Evolutionary conservation across 2,113 vertebrate species (phyloP), one percentile per base, ranked within the genome.

Genomic region (Terrapene triunguis): DNA sequence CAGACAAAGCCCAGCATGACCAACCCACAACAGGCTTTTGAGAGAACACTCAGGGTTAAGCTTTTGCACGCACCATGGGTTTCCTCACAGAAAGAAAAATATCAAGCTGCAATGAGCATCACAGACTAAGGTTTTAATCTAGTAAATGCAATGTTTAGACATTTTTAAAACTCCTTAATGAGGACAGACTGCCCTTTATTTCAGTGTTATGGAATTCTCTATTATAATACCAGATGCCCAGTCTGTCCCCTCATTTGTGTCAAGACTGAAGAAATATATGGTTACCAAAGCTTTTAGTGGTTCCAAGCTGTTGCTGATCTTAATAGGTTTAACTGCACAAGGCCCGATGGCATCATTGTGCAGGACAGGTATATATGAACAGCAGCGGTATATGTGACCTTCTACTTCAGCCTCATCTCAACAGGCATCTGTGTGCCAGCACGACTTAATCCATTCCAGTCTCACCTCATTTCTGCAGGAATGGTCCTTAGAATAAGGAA

Each of bases 181-280:
- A n/a, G 25, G 10, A 84, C 82, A 79, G 86, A 32, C n/a, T 42
- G 53, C 88, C 88, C 78, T 85, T 81, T 19, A 35, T 87, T 87
- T 92, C 82, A 25, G 76, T 65, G 38, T 0, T 0, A 38, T 27
- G 29, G 91, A 89, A 90, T 82, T 90, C 88, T 62, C 50, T 91
- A 82, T 81, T 87, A 9, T 27, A 54, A 89, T 5, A 9, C 47
- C 47, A 87, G 81, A 65, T 76, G 80, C 88, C 80, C 80, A 89
- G 81, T 78, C 65, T 76, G 93, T 87, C 87, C 93, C 79, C 85
- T 16, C 19, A 27, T 69, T 51, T 35, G 51, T 94, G 69, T 80
- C 81, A 84, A 89, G 84, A 85, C 89, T 93, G 87, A 88, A 92
- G 53, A 82, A 88, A 65, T 51, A 80, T 55, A 44, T 59, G 32